Percentiles rank a stretch among this genome's conserved stretches.
phyloP scores from a whole-genome alignment of 1,140 invertebrate genomes.

The Oedothorax gibbosus region DNA sequence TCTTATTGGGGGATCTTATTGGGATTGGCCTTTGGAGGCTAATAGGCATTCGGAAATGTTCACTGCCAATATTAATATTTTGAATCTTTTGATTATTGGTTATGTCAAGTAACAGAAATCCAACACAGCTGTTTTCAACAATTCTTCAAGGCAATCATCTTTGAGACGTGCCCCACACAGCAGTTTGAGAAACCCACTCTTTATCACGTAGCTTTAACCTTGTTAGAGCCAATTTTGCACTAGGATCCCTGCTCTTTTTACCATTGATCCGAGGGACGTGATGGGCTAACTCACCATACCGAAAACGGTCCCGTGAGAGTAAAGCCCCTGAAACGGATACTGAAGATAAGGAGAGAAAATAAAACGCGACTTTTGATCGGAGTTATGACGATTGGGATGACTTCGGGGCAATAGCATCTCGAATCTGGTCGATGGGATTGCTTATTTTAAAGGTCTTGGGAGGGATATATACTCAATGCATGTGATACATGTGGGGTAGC shows the following conservation, averaged over 20 bases:
- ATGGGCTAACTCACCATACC: background rate
- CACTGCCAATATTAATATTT: too few species aligned
- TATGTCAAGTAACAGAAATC: too few species aligned
- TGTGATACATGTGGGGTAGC: background rate
- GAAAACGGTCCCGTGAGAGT: constrained; percentile 40
- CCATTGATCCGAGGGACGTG: constrained; percentile 48
- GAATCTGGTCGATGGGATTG: background rate
- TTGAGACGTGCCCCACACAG: constrained; percentile 6
- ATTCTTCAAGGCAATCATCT: too few species aligned
- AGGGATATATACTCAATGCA: background rate
- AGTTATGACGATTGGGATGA: constrained; percentile 16
- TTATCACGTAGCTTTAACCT: constrained; percentile 59
- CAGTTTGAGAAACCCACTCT: constrained; percentile 35
- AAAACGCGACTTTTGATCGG: constrained; percentile 14
- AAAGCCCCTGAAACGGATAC: constrained; percentile 22
- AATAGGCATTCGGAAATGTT: too few species aligned
- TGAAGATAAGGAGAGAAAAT: constrained; percentile 12
- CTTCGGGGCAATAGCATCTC: background rate
- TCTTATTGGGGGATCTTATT: too few species aligned
- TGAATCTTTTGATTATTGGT: too few species aligned
- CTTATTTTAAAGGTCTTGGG: background rate
- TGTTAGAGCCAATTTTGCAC: constrained; percentile 54
- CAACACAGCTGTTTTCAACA: too few species aligned
- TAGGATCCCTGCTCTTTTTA: background rate
- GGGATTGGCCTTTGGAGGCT: too few species aligned